Conservation (phyloP, 2,888 invertebrate species). For the Idaea aversata region DNA sequence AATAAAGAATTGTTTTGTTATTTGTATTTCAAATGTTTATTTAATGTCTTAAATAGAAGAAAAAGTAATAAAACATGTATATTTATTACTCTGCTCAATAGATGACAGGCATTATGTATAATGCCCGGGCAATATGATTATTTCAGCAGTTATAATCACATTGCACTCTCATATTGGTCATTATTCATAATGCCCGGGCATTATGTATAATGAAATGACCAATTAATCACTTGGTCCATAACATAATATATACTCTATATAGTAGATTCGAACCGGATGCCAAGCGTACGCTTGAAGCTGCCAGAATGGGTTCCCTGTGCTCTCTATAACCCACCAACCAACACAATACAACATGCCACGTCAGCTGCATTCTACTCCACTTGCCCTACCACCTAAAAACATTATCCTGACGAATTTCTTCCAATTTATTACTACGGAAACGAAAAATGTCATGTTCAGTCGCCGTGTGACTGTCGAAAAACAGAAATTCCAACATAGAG, state of each 20-base stretch:
- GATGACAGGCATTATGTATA: too few species aligned
- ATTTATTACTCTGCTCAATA: too few species aligned
- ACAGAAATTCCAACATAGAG: constrained; percentile 26
- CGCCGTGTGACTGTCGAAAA: constrained; percentile 29
- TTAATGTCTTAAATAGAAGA: too few species aligned
- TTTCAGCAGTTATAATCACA: too few species aligned
- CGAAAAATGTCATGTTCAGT: constrained; percentile 27
- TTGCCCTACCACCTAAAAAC: constrained; percentile 46
- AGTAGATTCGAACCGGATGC: constrained; percentile 64
- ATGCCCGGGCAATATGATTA: too few species aligned
- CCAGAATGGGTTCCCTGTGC: constrained; percentile 56
- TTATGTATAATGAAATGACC: too few species aligned
- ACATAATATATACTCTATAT: constrained; percentile 36
- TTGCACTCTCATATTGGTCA: too few species aligned
- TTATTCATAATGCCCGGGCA: too few species aligned
- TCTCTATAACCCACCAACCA: constrained; percentile 54
- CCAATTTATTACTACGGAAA: constrained; percentile 40
- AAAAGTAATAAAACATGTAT: too few species aligned
- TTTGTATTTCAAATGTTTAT: too few species aligned
- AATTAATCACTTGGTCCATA: too few species aligned
- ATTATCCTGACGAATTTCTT: constrained; percentile 47
- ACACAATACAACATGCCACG: constrained; percentile 55
- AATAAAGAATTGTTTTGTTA: too few species aligned
- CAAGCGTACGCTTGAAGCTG: constrained; percentile 52
- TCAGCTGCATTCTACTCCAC: constrained; percentile 62